These are phyloP conservation scores for Eutolmus rufibarbis DNA, from an alignment of 2,888 invertebrate genomes.

Conservation along the genomic window DNA sequence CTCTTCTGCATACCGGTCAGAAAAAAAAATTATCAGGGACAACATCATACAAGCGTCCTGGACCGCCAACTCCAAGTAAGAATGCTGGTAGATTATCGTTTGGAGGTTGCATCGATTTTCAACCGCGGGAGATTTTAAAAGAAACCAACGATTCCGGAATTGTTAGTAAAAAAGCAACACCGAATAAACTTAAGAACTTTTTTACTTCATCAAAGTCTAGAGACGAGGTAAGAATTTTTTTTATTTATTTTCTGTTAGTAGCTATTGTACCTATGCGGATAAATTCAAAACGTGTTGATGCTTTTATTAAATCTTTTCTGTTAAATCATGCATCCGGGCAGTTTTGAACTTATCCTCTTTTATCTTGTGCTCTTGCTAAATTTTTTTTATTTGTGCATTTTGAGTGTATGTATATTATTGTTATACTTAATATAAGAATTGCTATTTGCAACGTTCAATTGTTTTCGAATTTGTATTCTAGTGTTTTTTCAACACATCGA, in stretches of 20 bases:
- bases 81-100: conserved; percentile 78
- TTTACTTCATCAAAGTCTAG: conserved; percentile 63
- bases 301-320: too few species aligned
- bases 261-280: background rate
- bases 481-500: too few species aligned
- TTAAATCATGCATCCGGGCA: background rate
- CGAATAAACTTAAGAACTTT: conserved; percentile 70
- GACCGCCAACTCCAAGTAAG: conserved; percentile 87
- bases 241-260: background rate
- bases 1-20: conserved; percentile 61
- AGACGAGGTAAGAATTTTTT: conserved; percentile 61
- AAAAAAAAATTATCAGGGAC: conserved; percentile 66
- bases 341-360: background rate
- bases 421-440: too few species aligned
- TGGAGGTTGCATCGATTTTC: conserved; percentile 60
- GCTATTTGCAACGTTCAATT: too few species aligned
- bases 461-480: too few species aligned
- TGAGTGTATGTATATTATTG: too few species aligned
- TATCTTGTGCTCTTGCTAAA: background rate
- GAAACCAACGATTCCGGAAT: conserved; percentile 63
- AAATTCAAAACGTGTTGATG: too few species aligned
- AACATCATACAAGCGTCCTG: conserved; percentile 83
- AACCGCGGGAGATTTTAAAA: conserved; percentile 67
- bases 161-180: conserved; percentile 67
- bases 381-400: too few species aligned